A percentile compares a stretch with the other conserved stretches of the same genome.
Evolutionary conservation across 1,140 invertebrate species (phyloP).

Genomic region (Papilio machaon): DNA sequence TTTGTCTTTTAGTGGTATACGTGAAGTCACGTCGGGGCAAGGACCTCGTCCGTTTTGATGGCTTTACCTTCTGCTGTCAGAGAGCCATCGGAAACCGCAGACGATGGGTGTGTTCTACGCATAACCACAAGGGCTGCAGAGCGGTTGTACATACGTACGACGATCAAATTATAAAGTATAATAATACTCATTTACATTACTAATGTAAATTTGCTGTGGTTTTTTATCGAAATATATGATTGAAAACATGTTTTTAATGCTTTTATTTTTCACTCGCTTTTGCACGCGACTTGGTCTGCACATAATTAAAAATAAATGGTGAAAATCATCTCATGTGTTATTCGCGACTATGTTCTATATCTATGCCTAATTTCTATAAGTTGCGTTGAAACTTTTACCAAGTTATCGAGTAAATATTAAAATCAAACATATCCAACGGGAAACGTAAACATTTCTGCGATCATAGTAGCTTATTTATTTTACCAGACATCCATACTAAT

Average conservation of each 20-base stretch:
- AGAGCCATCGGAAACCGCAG: slow-evolving; percentile 41
- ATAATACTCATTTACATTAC: slow-evolving; percentile 55
- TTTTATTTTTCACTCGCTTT: too few relatives aligned
- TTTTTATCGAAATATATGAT: slow-evolving; percentile 10
- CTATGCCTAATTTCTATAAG: too few relatives aligned
- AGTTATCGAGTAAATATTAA: too few relatives aligned
- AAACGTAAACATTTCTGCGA: too few relatives aligned
- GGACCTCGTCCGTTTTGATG: slow-evolving; percentile 53
- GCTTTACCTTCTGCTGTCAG: slow-evolving; percentile 57
- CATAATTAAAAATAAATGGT: too few relatives aligned
- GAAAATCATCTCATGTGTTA: too few relatives aligned
- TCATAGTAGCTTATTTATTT: too few relatives aligned
- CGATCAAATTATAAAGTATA: slow-evolving; percentile 51
- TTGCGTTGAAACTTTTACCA: too few relatives aligned
- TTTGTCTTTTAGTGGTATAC: slow-evolving; percentile 52
- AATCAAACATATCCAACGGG: too few relatives aligned
- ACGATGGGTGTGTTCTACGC: slow-evolving; percentile 66
- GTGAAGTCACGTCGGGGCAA: slow-evolving; percentile 56
- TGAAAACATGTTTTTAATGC: not conserved
- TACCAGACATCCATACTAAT: too few relatives aligned
- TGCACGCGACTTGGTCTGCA: too few relatives aligned
- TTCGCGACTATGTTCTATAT: too few relatives aligned
- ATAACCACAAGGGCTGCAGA: slow-evolving; percentile 57
- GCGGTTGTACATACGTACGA: slow-evolving; percentile 57
- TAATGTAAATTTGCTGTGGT: not conserved